These are phyloP conservation scores for Protonemura montana DNA, from an alignment of 2,888 invertebrate species.

Conservation along the genomic window DNA sequence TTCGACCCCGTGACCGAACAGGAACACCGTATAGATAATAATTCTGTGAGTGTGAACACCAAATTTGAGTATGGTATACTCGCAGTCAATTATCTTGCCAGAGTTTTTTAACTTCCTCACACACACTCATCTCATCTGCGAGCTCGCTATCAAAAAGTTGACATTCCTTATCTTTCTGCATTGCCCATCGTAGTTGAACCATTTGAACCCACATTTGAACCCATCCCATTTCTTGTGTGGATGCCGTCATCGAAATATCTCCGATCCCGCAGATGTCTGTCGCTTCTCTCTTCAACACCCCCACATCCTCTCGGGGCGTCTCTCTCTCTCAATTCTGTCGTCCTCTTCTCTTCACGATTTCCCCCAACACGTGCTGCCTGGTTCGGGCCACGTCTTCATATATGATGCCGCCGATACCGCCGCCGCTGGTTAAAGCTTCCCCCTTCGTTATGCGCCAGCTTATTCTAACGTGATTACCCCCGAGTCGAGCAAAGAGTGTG, in stretches of 20 bases:
- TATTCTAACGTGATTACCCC: background rate
- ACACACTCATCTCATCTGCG: background rate
- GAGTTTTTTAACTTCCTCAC: no score
- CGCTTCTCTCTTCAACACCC: background rate
- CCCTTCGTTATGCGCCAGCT: background rate
- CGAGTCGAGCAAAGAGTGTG: background rate
- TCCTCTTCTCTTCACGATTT: background rate
- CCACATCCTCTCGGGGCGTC: background rate
- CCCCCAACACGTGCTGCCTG: background rate
- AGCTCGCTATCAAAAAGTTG: background rate
- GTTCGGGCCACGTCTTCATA: background rate
- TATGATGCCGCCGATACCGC: background rate
- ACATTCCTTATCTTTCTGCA: background rate
- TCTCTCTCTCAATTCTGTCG: background rate
- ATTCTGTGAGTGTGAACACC: no score
- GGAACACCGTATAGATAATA: no score
- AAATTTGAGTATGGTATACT: no score
- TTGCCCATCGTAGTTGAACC: background rate
- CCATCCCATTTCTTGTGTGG: background rate
- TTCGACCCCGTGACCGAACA: no score
- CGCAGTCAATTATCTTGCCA: no score
- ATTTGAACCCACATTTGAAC: background rate
- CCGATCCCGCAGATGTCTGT: background rate
- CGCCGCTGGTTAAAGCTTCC: background rate
- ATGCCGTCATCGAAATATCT: slow-evolving; percentile 2